Conservation (phyloP, 2,797 vertebrate genomes). For the Masticophis lateralis region DNA sequence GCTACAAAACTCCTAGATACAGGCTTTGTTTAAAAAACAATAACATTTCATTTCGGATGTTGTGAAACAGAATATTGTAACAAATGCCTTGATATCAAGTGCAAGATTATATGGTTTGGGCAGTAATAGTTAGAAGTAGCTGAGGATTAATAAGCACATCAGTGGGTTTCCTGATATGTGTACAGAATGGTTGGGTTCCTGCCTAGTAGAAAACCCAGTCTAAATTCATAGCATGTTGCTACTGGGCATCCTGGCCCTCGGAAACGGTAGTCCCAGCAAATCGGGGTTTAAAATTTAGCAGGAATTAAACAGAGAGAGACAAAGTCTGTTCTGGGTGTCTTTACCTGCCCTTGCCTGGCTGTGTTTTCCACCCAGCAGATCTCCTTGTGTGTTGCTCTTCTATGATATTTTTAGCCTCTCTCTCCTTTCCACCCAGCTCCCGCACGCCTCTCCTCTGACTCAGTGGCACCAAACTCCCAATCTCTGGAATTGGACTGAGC, state of each 20-base stretch:
- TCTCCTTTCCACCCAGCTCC: conserved; percentile 6
- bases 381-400: conserved; percentile 17
- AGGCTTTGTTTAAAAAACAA: background rate
- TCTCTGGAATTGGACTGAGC: conserved; percentile 27
- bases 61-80: background rate
- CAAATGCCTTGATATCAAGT: background rate
- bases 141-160: background rate
- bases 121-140: background rate
- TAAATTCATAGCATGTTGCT: background rate
- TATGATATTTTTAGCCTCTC: conserved; percentile 33
- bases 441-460: conserved; percentile 32
- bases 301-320: background rate
- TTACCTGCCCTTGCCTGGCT: conserved; percentile 25
- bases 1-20: background rate
- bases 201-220: background rate
- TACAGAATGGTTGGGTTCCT: no score
- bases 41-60: background rate
- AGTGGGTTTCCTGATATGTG: background rate
- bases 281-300: background rate
- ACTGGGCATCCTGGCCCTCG: background rate
- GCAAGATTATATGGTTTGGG: background rate
- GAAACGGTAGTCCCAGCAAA: background rate
- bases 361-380: conserved; percentile 4
- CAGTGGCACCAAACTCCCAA: conserved; percentile 29
- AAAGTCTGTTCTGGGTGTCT: background rate